phyloP scores from a whole-genome alignment of 2,888 invertebrate species.

The Ochropacha duplaris region DNA sequence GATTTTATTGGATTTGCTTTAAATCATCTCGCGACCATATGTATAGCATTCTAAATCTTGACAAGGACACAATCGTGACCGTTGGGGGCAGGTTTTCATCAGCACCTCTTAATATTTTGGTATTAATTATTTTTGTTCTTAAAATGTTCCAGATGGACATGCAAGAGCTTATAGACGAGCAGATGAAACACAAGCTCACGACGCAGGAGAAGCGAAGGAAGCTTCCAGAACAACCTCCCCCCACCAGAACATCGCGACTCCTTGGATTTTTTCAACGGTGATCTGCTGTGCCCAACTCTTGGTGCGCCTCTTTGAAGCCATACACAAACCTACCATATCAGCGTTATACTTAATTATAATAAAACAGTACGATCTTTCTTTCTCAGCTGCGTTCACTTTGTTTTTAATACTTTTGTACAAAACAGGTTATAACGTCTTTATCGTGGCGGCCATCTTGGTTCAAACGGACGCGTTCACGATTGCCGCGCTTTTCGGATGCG shows the following conservation, averaged over 20 bases:
- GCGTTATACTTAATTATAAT: slow-evolving; percentile 54
- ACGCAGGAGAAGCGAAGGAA: slow-evolving; percentile 83
- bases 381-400: slow-evolving; percentile 47
- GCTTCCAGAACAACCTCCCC: slow-evolving; percentile 64
- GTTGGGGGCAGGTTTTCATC: too few species aligned
- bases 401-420: slow-evolving; percentile 50
- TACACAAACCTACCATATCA: slow-evolving; percentile 55
- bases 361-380: slow-evolving; percentile 50
- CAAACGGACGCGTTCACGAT: slow-evolving; percentile 40
- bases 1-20: too few species aligned
- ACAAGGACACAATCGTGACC: too few species aligned
- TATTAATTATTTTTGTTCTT: too few species aligned
- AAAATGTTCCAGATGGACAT: slow-evolving; percentile 92
- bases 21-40: too few species aligned
- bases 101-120: background rate
- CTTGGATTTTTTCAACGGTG: slow-evolving; percentile 81
- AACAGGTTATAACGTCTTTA: slow-evolving; percentile 14
- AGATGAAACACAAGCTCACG: slow-evolving; percentile 92
- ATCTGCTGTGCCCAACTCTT: slow-evolving; percentile 65
- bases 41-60: too few species aligned
- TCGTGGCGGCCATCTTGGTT: slow-evolving; percentile 54
- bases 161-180: slow-evolving; percentile 95
- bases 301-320: slow-evolving; percentile 54
- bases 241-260: slow-evolving; percentile 62
- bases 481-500: slow-evolving; percentile 48